phyloP scores from a whole-genome alignment of 2,888 invertebrate species.

The Therioaphis trifolii region DNA sequence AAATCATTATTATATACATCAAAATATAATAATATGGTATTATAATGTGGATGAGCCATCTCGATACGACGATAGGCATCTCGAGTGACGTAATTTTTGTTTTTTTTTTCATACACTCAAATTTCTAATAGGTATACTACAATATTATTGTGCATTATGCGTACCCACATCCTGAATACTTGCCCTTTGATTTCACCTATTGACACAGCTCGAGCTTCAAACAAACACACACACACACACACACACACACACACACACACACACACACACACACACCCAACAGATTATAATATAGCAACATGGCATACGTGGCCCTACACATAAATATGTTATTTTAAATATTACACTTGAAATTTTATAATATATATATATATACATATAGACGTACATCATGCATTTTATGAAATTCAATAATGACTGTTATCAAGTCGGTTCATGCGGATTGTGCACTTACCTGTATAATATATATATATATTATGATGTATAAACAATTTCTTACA shows the following conservation, averaged over 20 bases:
- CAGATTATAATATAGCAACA: too few species aligned
- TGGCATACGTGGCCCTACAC: too few species aligned
- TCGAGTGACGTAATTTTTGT: slow-evolving; percentile 29
- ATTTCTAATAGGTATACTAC: background rate
- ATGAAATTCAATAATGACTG: slow-evolving; percentile 32
- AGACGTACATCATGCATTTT: background rate
- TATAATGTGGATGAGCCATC: background rate
- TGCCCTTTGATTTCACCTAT: slow-evolving; percentile 52
- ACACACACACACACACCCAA: too few species aligned
- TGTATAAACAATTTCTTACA: background rate
- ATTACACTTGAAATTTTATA: too few species aligned
- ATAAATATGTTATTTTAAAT: too few species aligned
- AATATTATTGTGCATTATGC: background rate
- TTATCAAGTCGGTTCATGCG: slow-evolving; percentile 12
- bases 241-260: too few species aligned
- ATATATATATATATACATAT: background rate
- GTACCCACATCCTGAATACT: background rate
- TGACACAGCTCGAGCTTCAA: background rate
- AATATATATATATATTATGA: background rate
- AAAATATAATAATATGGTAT: slow-evolving; percentile 33
- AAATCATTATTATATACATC: slow-evolving; percentile 16
- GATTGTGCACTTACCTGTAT: background rate
- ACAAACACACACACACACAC: background rate
- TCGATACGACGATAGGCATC: slow-evolving; percentile 20
- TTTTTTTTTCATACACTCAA: background rate